These are phyloP conservation scores for Hyperoplus immaculatus DNA, from an alignment of 2,797 vertebrate genomes.

Conservation along the genomic window DNA sequence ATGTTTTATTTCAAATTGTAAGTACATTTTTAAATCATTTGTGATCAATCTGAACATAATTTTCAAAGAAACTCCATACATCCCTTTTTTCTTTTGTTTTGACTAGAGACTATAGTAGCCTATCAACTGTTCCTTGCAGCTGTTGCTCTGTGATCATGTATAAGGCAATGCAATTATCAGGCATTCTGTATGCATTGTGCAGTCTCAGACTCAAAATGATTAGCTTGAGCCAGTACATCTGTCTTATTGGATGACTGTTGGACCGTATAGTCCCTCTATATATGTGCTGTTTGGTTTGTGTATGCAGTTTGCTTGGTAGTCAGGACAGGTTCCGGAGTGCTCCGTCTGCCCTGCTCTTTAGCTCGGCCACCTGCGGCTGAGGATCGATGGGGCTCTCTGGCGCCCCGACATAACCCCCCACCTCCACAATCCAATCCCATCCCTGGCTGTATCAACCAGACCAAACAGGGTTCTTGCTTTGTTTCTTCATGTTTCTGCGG, in stretches of 20 bases:
- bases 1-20: slow-evolving; percentile 10
- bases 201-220: slow-evolving; percentile 29
- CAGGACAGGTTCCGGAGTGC: slow-evolving; percentile 70
- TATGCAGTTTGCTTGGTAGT: slow-evolving; percentile 75
- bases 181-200: slow-evolving; percentile 10
- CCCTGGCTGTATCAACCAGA: slow-evolving; percentile 56
- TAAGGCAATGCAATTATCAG: slow-evolving; percentile 25
- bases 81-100: neutral
- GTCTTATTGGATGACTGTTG: slow-evolving; percentile 44
- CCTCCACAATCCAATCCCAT: slow-evolving; percentile 54
- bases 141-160: slow-evolving; percentile 21
- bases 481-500: slow-evolving; percentile 57
- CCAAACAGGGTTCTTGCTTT: slow-evolving; percentile 62
- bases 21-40: neutral
- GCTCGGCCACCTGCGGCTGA: slow-evolving; percentile 82
- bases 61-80: neutral
- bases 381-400: slow-evolving; percentile 79
- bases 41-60: neutral
- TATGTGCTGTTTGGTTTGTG: slow-evolving; percentile 49
- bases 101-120: neutral
- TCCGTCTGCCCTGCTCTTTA: slow-evolving; percentile 55
- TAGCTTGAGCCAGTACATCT: slow-evolving; percentile 48
- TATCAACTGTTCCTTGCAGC: neutral
- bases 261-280: slow-evolving; percentile 27
- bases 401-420: slow-evolving; percentile 46